Evolutionary conservation across 2,888 invertebrate genomes (phyloP), one percentile per base, ranked within the genome.

Genomic region (Campopleginae sp.): DNA sequence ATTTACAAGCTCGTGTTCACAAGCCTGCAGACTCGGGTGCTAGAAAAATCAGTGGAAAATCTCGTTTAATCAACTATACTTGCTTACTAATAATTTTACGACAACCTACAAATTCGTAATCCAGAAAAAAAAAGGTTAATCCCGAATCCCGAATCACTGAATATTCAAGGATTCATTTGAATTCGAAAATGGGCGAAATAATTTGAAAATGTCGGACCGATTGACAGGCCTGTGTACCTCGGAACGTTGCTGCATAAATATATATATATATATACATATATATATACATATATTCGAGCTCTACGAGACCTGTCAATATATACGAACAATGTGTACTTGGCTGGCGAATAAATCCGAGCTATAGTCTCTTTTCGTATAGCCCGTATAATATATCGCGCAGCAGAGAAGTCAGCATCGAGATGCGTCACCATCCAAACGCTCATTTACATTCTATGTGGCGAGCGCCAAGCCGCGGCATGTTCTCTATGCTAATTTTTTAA

Each of bases 401-500:
- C 33, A n/a, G n/a, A 33, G 65, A 42, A 33, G 38, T 76, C 42
- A 23, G 19, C 38, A 44, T 31, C 27, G 77, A 66, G 66, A 77
- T 78, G 54, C 66, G 77, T 78, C 77, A 58, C 42, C 23, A 74
- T 42, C 31, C 72, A 46, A 76, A 46, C 51, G n/a, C 66, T 82
- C 61, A 85, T 85, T 82, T 85, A 74, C 71, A 82, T 82, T 58
- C 68, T 68, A 63, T 31, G 78, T 19, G 51, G 65, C 14, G 27
- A 12, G 27, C 31, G 71, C 38, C 38, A 71, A 27, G 70, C n/a
- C 27, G 65, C 48, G 75, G 44, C 74, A 82, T 75, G 80, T 80
- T 86, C 84, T 86, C 79, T 85, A 88, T 88, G 87, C 68, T 86
- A 88, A 88, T 88, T 88, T 88, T 87, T 86, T 83, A 86, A 87